Percentiles rank a stretch among this genome's conserved stretches.
phyloP scores from a whole-genome alignment of 2,113 vertebrate species.

The Mesoclemmys tuberculata region DNA sequence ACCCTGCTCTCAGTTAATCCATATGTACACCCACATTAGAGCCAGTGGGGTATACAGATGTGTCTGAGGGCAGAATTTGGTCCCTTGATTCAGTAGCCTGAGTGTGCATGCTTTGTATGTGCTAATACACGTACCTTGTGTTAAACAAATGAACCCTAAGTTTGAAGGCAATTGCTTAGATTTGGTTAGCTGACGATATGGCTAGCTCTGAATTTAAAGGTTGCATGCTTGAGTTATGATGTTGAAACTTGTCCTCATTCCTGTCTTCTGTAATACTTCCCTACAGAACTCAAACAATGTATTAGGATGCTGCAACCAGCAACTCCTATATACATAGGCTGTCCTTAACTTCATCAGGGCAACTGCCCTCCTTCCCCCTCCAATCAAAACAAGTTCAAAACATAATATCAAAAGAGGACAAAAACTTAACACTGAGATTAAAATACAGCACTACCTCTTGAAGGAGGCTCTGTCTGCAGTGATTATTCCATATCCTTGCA shows the following conservation, averaged over 20 bases:
- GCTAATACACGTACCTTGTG: background rate
- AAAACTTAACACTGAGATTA: too few relatives aligned
- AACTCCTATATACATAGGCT: too few relatives aligned
- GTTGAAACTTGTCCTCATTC: background rate
- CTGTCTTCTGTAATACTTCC: too few relatives aligned
- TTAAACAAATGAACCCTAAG: background rate
- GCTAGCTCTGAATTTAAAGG: background rate
- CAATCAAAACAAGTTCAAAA: too few relatives aligned
- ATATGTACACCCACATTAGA: background rate
- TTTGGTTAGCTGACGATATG: background rate
- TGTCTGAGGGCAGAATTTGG: background rate
- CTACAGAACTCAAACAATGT: too few relatives aligned
- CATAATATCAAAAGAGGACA: too few relatives aligned
- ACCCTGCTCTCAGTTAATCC: background rate
- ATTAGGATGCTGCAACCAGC: too few relatives aligned
- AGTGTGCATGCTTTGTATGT: background rate
- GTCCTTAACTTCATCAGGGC: too few relatives aligned
- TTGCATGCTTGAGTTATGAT: background rate
- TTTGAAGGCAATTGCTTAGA: background rate
- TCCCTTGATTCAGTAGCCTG: background rate
- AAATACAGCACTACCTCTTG: too few relatives aligned
- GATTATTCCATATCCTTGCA: too few relatives aligned
- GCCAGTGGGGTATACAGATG: accelerated
- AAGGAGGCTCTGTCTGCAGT: too few relatives aligned
- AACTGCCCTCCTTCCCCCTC: too few relatives aligned